phyloP scores from a whole-genome alignment of 1,140 invertebrate species.

The Scaptodrosophila lebanonensis region DNA sequence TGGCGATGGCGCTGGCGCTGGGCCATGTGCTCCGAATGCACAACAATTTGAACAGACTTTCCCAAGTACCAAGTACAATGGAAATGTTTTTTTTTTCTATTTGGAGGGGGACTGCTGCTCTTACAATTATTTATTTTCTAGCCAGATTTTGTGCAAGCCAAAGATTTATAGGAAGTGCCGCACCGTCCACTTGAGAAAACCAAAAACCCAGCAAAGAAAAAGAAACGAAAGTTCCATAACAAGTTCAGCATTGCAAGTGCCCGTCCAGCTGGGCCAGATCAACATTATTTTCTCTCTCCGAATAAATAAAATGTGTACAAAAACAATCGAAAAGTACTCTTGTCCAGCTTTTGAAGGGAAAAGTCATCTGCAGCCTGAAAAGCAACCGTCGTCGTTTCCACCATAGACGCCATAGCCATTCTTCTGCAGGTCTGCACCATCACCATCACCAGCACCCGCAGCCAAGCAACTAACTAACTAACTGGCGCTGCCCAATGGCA shows the following conservation, averaged over 20 bases:
- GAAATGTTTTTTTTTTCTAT: constrained; percentile 36
- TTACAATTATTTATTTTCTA: constrained; percentile 41
- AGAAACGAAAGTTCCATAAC: constrained; percentile 64
- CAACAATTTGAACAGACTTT: constrained; percentile 60
- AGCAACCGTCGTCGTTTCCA: constrained; percentile 26
- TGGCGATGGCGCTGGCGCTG: too few species aligned
- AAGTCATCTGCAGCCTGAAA: constrained; percentile 15
- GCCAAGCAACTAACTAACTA: not conserved
- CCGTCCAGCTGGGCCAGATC: not conserved
- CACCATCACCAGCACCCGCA: constrained; percentile 11
- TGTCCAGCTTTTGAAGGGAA: constrained; percentile 39
- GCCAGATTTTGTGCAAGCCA: constrained; percentile 36
- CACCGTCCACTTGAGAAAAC: constrained; percentile 45
- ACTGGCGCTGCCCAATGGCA: constrained; percentile 19
- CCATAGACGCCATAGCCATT: too few species aligned
- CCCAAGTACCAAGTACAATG: constrained; percentile 53
- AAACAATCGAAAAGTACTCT: constrained; percentile 69
- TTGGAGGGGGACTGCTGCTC: constrained; percentile 11
- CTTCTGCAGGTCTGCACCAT: constrained; percentile 32
- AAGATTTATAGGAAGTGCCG: constrained; percentile 64
- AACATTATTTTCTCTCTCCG: constrained; percentile 34
- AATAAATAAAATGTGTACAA: constrained; percentile 1
- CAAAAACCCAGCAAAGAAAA: constrained; percentile 51
- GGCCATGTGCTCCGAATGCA: constrained; percentile 52
- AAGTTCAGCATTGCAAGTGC: constrained; percentile 34